Percentiles rank a stretch among this genome's conserved stretches.
Conservation (phyloP, 2,113 vertebrate species). For the Larimichthys polyactis region DNA sequence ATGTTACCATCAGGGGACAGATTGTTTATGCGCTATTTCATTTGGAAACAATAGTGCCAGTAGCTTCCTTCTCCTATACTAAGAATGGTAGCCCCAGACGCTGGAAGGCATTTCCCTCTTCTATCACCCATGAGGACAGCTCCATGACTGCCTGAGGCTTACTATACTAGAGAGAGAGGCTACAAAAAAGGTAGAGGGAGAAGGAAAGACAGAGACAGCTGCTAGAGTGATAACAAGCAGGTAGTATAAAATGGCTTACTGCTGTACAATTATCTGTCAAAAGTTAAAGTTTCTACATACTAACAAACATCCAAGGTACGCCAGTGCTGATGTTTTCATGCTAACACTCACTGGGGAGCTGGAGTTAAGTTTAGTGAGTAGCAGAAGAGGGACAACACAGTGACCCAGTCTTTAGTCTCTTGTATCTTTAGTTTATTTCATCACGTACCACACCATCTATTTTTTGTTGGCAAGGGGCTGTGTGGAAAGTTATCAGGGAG, state of each 20-base stretch:
- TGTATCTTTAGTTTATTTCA: background rate
- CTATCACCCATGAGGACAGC: conserved; percentile 62
- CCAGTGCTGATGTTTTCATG: conserved; percentile 23
- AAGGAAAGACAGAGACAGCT: conserved; percentile 29
- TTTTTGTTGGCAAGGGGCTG: conserved; percentile 2
- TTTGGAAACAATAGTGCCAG: conserved; percentile 63
- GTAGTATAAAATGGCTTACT: conserved; percentile 34
- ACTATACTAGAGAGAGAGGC: conserved; percentile 47
- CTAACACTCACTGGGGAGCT: conserved; percentile 16
- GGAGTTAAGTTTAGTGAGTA: conserved; percentile 9
- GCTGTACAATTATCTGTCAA: conserved; percentile 21
- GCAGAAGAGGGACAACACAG: conserved; percentile 1
- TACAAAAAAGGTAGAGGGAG: conserved; percentile 20
- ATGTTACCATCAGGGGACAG: conserved; percentile 62
- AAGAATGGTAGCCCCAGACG: conserved; percentile 50
- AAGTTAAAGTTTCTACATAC: conserved; percentile 37
- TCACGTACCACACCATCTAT: conserved; percentile 9
- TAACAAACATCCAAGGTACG: conserved; percentile 21
- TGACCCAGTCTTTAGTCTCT: background rate
- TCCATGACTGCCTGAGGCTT: conserved; percentile 61
- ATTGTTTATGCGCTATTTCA: conserved; percentile 72
- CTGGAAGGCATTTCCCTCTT: conserved; percentile 62
- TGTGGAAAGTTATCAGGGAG: conserved; percentile 1
- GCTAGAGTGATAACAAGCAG: conserved; percentile 33
- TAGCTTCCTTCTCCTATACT: conserved; percentile 43